Conservation (phyloP, 2,113 vertebrate species). For the Salvator merianae region DNA sequence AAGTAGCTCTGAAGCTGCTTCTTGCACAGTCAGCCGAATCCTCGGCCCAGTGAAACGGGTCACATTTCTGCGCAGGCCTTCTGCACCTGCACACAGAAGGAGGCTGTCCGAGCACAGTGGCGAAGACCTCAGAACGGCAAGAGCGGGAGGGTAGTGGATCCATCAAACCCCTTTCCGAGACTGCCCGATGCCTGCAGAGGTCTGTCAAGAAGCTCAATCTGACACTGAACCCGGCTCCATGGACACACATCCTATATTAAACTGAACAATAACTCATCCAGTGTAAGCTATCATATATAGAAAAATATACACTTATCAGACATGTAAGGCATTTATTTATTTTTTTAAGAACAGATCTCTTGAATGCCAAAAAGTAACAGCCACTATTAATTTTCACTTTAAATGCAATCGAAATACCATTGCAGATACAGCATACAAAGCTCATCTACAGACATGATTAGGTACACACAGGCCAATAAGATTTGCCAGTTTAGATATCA, state of each 20-base stretch:
- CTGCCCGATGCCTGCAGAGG: too few relatives aligned
- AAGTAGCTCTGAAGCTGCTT: too few relatives aligned
- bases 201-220: too few relatives aligned
- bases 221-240: too few relatives aligned
- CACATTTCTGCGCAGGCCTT: too few relatives aligned
- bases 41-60: too few relatives aligned
- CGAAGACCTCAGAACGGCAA: too few relatives aligned
- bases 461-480: conserved; percentile 63
- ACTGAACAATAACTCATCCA: background rate
- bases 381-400: conserved; percentile 66
- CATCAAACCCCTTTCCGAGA: too few relatives aligned
- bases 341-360: conserved; percentile 63
- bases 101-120: too few relatives aligned
- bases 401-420: conserved; percentile 69
- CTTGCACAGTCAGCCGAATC: too few relatives aligned
- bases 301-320: conserved; percentile 34
- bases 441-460: conserved; percentile 62
- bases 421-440: conserved; percentile 66
- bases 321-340: conserved; percentile 62
- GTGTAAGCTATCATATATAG: conserved; percentile 7
- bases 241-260: background rate
- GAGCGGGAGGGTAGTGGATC: too few relatives aligned
- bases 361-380: conserved; percentile 71
- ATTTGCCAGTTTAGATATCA: conserved; percentile 50
- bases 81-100: too few relatives aligned